Evolutionary conservation across 2,113 vertebrate species (phyloP).

Genomic region (Xyrauchen texanus): DNA sequence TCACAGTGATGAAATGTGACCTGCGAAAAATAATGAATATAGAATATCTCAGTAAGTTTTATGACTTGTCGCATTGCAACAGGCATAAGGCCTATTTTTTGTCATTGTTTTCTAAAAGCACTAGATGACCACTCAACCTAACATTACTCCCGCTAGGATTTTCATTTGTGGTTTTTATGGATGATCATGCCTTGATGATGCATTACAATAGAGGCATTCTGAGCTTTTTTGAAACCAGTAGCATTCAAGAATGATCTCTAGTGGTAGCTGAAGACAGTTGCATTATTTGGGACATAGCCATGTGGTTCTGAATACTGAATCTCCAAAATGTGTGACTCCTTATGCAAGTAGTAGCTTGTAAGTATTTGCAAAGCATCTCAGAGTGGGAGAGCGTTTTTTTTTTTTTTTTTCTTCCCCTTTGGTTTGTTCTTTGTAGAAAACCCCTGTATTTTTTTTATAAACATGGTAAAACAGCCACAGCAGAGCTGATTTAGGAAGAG

Average conservation of each 20-base stretch:
- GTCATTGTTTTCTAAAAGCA: not conserved
- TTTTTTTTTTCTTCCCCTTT: too few relatives aligned
- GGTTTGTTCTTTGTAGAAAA: too few relatives aligned
- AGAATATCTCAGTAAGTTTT: slow-evolving; percentile 16
- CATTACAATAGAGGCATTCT: slow-evolving; percentile 11
- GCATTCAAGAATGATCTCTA: slow-evolving; percentile 1
- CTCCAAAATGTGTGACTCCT: too few relatives aligned
- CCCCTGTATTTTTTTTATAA: too few relatives aligned
- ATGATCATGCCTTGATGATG: too few relatives aligned
- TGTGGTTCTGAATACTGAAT: too few relatives aligned
- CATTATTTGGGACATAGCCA: slow-evolving; percentile 18
- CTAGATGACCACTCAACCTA: not conserved
- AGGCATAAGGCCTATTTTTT: slow-evolving; percentile 5
- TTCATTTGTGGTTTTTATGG: not conserved
- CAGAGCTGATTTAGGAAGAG: too few relatives aligned
- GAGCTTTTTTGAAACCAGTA: slow-evolving; percentile 18
- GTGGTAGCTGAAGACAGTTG: not conserved
- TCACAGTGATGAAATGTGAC: slow-evolving; percentile 34
- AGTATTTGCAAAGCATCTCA: slow-evolving; percentile 10
- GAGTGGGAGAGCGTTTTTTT: not conserved
- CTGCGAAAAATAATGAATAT: slow-evolving; percentile 33
- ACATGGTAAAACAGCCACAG: too few relatives aligned
- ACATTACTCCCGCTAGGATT: not conserved
- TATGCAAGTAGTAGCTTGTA: not conserved
- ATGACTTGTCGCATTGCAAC: not conserved